These are phyloP conservation scores for Drosophila multiciliata DNA, from an alignment of 2,888 invertebrate genomes.

Conservation along the genomic window DNA sequence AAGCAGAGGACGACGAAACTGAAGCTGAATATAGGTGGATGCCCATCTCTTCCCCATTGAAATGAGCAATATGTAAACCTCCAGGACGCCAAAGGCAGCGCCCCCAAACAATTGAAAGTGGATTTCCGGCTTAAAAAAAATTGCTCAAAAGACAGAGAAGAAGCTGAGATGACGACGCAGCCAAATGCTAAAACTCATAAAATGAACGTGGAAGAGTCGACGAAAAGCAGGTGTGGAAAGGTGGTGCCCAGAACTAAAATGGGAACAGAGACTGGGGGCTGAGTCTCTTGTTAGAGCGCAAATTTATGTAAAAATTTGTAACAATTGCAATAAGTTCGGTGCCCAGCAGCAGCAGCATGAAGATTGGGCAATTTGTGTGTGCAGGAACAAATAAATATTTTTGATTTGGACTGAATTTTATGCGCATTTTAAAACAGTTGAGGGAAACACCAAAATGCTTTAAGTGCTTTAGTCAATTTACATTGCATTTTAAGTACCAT, in stretches of 20 bases:
- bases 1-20: slow-evolving; percentile 35
- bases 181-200: slow-evolving; percentile 67
- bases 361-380: slow-evolving; percentile 56
- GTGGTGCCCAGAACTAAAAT: slow-evolving; percentile 5
- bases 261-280: background rate
- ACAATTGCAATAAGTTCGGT: slow-evolving; percentile 75
- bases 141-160: slow-evolving; percentile 56
- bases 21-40: slow-evolving; percentile 12
- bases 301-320: slow-evolving; percentile 82
- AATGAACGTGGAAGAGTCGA: slow-evolving; percentile 46
- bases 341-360: slow-evolving; percentile 37
- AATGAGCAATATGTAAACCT: slow-evolving; percentile 77
- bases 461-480: slow-evolving; percentile 11
- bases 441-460: background rate
- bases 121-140: slow-evolving; percentile 78
- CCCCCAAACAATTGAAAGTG: slow-evolving; percentile 82
- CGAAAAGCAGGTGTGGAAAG: slow-evolving; percentile 30
- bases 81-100: slow-evolving; percentile 66
- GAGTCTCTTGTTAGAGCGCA: slow-evolving; percentile 62
- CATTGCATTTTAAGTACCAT: background rate
- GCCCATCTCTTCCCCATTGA: slow-evolving; percentile 29
- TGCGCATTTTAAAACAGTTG: slow-evolving; percentile 51
- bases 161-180: slow-evolving; percentile 30
- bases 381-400: slow-evolving; percentile 73
- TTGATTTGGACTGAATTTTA: slow-evolving; percentile 43